A percentile compares a stretch with the other conserved stretches of the same genome.
These are phyloP conservation scores for Arrhamphus sclerolepis DNA, from an alignment of 2,797 vertebrate genomes.

Conservation along the genomic window DNA sequence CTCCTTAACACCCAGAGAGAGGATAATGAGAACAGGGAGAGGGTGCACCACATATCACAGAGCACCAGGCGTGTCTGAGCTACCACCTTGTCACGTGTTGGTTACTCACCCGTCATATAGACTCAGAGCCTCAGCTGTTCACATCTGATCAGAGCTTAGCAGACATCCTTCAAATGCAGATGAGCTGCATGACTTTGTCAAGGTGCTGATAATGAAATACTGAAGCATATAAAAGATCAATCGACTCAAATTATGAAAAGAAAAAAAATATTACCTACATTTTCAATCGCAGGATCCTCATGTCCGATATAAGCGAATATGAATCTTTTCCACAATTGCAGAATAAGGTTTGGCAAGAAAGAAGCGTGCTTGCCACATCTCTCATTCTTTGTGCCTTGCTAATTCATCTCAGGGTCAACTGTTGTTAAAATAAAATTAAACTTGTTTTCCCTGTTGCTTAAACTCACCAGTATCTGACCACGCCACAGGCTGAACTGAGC, in stretches of 20 bases:
- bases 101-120: constrained; percentile 31
- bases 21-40: constrained; percentile 74
- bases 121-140: constrained; percentile 50
- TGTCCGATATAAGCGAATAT: not conserved
- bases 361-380: too few relatives aligned
- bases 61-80: constrained; percentile 50
- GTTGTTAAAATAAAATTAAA: too few relatives aligned
- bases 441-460: too few relatives aligned
- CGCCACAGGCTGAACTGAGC: too few relatives aligned
- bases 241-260: not conserved
- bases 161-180: constrained; percentile 43
- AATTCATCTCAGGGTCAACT: too few relatives aligned
- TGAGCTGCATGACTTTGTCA: constrained; percentile 23
- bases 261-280: not conserved
- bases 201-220: constrained; percentile 6
- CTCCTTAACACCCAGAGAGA: constrained; percentile 70
- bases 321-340: not conserved
- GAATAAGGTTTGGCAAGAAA: too few relatives aligned
- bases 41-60: constrained; percentile 49
- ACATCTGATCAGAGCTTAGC: constrained; percentile 22
- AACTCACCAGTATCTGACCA: too few relatives aligned
- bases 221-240: not conserved
- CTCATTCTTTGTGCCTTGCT: too few relatives aligned
- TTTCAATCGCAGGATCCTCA: too few relatives aligned
- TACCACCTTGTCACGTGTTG: constrained; percentile 35